Base-by-base conservation (phyloP, 2,797 vertebrate genomes). In the Astyanax mexicanus region DNA sequence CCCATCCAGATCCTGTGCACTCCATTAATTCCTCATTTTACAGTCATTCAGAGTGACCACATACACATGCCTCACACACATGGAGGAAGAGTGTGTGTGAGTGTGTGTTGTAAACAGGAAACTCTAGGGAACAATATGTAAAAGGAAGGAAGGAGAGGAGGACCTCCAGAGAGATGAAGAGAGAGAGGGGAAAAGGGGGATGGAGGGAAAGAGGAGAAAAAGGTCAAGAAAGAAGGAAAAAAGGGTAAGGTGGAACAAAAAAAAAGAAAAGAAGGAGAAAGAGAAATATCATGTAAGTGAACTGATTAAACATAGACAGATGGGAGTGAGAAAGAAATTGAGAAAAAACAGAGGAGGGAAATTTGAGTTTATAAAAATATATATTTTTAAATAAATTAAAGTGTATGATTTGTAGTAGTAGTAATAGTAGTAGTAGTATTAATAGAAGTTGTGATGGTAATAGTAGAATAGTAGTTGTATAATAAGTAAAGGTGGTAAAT, bases 101-200 rank as follows among this genome's bases (percentile, higher is more conserved):
- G 82, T 84, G 86, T 80, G 54, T 79, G 54, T 61, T 69, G 80
- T 90, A 91, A 93, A 92, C 91, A 89, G 91, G 91, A 93, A 90
- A 75, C 81, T 68, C 5, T 29, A 60, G 80, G 74, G 85, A 90
- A 92, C 90, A 92, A 88, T 91, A 75, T 54, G 68, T 52, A 77
- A 72, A 29, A 68, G 80, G 77, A 71, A 27, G 27, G 49, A 40
- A 47, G 15, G 40, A 27, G 2, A 47, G 37, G 9, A 40, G 19
- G 9, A 51, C 11, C 25, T 51, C 23, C 17, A 13, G 29, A 23
- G 19, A 9, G 44, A 12, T 72, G 38, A 68, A 64, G 21, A 51
- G 49, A n/a, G 29, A 64, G 72, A 75, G 40, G 4, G 21, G 10
- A 19, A 0, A 11, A n/a, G 52, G 10, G 21, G 17, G 52, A 35